phyloP scores from a whole-genome alignment of 1,140 invertebrate species.

The Aricia agestis region DNA sequence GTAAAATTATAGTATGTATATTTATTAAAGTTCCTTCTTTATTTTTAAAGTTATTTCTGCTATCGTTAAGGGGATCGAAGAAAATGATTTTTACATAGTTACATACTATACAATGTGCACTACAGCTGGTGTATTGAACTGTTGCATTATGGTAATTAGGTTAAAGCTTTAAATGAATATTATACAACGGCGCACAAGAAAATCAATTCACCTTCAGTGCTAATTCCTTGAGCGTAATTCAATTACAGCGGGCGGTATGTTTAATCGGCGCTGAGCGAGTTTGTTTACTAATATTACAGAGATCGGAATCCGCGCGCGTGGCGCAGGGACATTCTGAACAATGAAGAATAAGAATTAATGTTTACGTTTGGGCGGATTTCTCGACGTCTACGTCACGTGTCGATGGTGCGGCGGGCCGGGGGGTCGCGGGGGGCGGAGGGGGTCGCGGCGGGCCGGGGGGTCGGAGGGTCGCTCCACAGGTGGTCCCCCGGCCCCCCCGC shows the following conservation, averaged over 20 bases:
- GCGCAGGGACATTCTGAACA: conserved; percentile 65
- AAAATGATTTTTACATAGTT: not conserved
- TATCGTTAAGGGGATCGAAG: not conserved
- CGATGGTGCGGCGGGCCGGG: conserved; percentile 37
- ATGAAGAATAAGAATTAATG: conserved; percentile 74
- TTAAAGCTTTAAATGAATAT: conserved; percentile 5
- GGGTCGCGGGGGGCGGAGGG: conserved; percentile 19
- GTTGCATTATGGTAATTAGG: conserved; percentile 1
- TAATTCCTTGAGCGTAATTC: conserved; percentile 59
- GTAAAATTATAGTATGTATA: too few species aligned
- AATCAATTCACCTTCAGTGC: conserved; percentile 34
- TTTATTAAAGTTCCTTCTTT: too few species aligned
- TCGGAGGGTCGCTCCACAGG: conserved; percentile 54
- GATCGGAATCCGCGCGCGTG: conserved; percentile 62
- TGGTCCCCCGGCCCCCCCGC: conserved; percentile 46
- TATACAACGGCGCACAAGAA: conserved; percentile 24
- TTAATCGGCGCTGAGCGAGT: conserved; percentile 26
- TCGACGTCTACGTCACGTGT: conserved; percentile 70
- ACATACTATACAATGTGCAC: not conserved
- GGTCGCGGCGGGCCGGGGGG: conserved; percentile 22
- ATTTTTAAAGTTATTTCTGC: too few species aligned
- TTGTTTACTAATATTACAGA: conserved; percentile 70
- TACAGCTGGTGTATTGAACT: not conserved
- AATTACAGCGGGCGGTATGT: conserved; percentile 41
- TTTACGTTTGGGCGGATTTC: conserved; percentile 74